A percentile compares a stretch with the other conserved stretches of the same genome.
Evolutionary conservation across 2,797 vertebrate genomes (phyloP).

Genomic region (Phaenicophaeus curvirostris): DNA sequence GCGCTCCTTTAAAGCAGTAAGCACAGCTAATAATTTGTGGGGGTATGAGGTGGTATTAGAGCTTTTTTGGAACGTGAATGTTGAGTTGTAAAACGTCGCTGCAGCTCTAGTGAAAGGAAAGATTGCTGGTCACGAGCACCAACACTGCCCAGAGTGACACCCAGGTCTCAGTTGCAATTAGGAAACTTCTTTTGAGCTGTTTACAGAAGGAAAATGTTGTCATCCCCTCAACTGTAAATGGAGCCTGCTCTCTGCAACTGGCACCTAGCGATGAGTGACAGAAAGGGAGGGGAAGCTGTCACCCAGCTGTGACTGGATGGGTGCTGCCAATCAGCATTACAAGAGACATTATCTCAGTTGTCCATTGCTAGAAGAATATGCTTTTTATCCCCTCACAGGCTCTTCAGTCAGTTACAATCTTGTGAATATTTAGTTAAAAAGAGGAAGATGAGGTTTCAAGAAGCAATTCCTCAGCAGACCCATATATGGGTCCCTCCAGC

Average conservation of each 20-base stretch:
- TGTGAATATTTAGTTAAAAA: background rate
- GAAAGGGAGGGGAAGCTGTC: background rate
- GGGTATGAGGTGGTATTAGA: background rate
- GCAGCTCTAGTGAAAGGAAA: background rate
- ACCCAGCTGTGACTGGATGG: background rate
- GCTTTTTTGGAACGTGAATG: background rate
- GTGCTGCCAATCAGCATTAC: background rate
- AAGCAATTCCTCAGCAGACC: background rate
- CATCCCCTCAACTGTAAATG: background rate
- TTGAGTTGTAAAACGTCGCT: background rate
- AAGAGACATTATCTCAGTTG: background rate
- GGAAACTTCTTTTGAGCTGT: background rate
- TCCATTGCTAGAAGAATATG: background rate
- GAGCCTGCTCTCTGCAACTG: background rate
- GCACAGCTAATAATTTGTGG: slow-evolving; percentile 49
- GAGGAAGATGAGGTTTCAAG: background rate
- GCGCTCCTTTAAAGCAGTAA: background rate
- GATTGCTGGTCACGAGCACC: background rate
- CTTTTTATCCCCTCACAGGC: background rate
- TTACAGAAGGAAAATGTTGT: background rate
- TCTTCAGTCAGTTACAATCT: background rate
- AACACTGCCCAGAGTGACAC: background rate
- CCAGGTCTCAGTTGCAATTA: background rate
- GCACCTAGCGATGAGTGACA: background rate
- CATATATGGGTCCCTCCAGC: rapidly evolving